Base-by-base conservation (phyloP, 2,888 invertebrate genomes). In the Sphaerophoria rueppellii region DNA sequence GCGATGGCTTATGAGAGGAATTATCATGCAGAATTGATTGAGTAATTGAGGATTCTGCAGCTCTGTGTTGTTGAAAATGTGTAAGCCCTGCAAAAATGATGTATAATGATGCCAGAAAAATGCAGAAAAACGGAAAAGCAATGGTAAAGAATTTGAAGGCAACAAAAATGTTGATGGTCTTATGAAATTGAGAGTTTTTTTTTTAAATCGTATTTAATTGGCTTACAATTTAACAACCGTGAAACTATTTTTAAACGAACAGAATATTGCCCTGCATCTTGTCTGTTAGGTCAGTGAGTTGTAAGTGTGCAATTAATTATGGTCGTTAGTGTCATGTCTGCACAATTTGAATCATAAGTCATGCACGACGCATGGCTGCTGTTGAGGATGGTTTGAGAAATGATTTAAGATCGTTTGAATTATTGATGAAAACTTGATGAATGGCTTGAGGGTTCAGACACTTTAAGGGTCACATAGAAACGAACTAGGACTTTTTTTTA, bases 21-120 rank as follows among this genome's bases (percentile, higher is more conserved):
- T 75, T 81, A 67, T 61, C 76, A 67, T 55, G 46, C 37, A 24
- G 76, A 67, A 76, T 72, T 81, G 76, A 81, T 81, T 76, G 12
- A 65, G 63, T 1, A 24, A 24, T 24, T 24, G 48, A 69, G 32
- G n/a, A 24, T 63, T 55, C 40, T 40, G 40, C 40, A 6, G 40
- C 9, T 6, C 70, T 76, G 48, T 48, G 9, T 48, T 6, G 0
- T 7, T 12, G 34, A 34, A 34, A 37, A 40, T 40, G 40, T 40
- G 9, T 11, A 43, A 43, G 12, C 3, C 16, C n/a, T 50, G 14
- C 34, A 2, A 50, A 9, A 14, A 34, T 32, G 24, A 54, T 32
- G 40, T 40, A 40, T 24, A 24, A 67, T 60, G 43, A 50, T 58
- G 32, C 74, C 57, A 58, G 12, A 40, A n/a, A 58, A n/a, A 58